Conservation (phyloP, 2,113 vertebrate genomes). For the Nycticebus coucang region DNA sequence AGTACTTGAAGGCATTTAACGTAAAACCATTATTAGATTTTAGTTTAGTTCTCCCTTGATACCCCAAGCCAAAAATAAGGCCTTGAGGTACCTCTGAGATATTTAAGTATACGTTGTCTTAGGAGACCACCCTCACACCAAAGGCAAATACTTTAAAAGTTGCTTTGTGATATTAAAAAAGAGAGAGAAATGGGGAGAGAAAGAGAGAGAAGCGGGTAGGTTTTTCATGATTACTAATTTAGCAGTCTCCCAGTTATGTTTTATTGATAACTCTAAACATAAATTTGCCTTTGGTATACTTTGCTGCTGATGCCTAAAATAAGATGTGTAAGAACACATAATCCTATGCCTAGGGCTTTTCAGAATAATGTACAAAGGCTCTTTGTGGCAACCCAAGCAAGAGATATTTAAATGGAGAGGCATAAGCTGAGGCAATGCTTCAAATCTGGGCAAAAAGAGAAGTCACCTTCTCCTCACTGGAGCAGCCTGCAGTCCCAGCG, state of each 20-base stretch:
- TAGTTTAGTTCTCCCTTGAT: conserved; percentile 72
- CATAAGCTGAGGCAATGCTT: not conserved
- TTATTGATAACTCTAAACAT: conserved; percentile 86
- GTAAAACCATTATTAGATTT: conserved; percentile 78
- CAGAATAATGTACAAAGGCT: conserved; percentile 53
- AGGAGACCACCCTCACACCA: conserved; percentile 73
- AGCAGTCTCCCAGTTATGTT: conserved; percentile 83
- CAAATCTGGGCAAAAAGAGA: not conserved
- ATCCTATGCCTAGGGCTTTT: conserved; percentile 74
- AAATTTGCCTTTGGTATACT: conserved; percentile 79
- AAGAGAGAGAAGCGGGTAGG: not conserved
- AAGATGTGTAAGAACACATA: conserved; percentile 75
- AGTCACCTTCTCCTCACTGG: not conserved
- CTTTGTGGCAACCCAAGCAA: conserved; percentile 63
- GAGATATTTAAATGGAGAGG: conserved; percentile 32
- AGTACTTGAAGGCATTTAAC: conserved; percentile 81
- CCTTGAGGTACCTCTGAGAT: conserved; percentile 74
- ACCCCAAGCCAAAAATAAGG: conserved; percentile 60
- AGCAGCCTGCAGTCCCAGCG: not conserved
- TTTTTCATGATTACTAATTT: conserved; percentile 83
- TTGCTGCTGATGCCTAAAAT: conserved; percentile 73
- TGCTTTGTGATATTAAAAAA: conserved; percentile 78
- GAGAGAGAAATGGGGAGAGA: not conserved
- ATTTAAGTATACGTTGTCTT: conserved; percentile 62
- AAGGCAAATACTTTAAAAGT: conserved; percentile 78